These are phyloP conservation scores for Propithecus coquereli DNA, from an alignment of 2,113 vertebrate species.

Conservation along the genomic window DNA sequence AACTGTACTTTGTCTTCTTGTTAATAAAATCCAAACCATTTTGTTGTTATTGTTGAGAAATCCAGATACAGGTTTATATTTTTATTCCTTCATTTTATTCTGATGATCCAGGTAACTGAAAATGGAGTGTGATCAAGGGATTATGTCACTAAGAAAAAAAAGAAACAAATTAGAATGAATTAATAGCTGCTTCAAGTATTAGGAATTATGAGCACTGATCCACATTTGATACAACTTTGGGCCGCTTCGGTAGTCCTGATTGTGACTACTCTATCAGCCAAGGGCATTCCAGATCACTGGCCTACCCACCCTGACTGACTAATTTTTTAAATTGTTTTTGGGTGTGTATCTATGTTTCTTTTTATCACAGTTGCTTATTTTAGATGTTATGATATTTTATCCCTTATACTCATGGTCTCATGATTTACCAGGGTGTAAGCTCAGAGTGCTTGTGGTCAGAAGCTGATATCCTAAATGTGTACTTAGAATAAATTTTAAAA, in stretches of 20 bases:
- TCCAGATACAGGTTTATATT: neutral
- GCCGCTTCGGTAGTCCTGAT: neutral
- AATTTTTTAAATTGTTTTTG: neutral
- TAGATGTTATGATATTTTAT: neutral
- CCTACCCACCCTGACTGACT: neutral
- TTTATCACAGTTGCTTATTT: neutral
- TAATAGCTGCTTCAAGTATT: neutral
- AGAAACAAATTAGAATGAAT: neutral
- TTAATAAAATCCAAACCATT: neutral
- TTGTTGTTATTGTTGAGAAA: neutral
- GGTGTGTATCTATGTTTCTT: neutral
- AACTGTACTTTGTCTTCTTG: neutral
- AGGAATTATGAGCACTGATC: neutral
- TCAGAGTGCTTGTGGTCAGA: neutral
- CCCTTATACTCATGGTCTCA: neutral
- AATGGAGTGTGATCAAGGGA: neutral
- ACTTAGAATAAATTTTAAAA: neutral
- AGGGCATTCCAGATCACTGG: neutral
- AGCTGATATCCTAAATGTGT: neutral
- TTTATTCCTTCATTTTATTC: neutral
- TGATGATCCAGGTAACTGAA: neutral
- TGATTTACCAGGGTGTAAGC: neutral
- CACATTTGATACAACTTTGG: neutral
- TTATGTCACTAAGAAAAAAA: neutral
- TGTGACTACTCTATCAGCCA: neutral